phyloP scores from a whole-genome alignment of 2,113 vertebrate genomes.

The Bothrops jararaca region DNA sequence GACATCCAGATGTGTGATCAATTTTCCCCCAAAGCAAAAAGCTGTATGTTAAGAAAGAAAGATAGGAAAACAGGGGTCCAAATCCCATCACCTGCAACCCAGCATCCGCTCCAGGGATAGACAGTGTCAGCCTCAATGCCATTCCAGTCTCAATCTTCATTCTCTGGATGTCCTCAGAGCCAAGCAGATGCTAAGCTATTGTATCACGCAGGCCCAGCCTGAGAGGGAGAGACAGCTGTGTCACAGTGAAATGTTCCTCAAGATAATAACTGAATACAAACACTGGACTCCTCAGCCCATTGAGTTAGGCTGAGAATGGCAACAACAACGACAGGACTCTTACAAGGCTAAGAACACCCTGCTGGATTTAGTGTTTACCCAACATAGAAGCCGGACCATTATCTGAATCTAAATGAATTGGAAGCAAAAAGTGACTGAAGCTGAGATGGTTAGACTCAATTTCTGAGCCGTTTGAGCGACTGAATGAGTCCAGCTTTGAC shows the following conservation, averaged over 20 bases:
- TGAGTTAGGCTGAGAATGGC: conserved; percentile 26
- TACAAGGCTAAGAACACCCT: conserved; percentile 19
- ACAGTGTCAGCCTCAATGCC: conserved; percentile 46
- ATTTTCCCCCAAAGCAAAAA: not conserved
- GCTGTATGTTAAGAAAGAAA: not conserved
- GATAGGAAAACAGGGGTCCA: not conserved
- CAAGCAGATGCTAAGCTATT: conserved; percentile 56
- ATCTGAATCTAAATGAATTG: not conserved
- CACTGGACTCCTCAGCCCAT: not conserved
- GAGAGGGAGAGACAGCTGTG: conserved; percentile 43
- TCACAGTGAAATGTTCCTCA: conserved; percentile 45
- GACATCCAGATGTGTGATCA: conserved; percentile 11
- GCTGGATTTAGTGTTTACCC: conserved; percentile 17
- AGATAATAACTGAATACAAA: not conserved
- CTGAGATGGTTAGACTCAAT: not conserved
- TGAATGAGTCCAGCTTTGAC: not conserved
- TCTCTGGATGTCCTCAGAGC: conserved; percentile 31
- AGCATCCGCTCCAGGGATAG: conserved; percentile 51
- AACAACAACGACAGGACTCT: not conserved
- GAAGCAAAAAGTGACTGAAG: conserved; percentile 4
- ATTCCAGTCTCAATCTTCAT: conserved; percentile 35
- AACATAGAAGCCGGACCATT: not conserved
- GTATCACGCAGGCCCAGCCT: conserved; percentile 12
- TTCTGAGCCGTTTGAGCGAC: not conserved
- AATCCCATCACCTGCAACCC: conserved; percentile 27